Conservation (phyloP, 2,888 invertebrate genomes). For the Caenorhabditis afra region DNA sequence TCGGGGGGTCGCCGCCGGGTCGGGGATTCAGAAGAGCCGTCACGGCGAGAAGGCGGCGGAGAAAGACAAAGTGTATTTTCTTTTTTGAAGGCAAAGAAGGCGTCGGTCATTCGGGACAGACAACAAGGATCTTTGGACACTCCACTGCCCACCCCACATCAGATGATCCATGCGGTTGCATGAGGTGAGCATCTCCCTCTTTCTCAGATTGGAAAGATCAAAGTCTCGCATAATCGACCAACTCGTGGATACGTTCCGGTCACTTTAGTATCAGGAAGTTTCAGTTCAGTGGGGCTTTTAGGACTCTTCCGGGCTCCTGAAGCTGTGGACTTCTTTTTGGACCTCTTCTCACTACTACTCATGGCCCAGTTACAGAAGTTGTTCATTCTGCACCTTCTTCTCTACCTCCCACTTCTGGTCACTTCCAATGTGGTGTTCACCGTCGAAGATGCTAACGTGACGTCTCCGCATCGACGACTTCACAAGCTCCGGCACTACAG, state of each 20-base stretch:
- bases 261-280: too few species aligned
- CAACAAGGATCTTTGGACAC: background rate
- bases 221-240: too few species aligned
- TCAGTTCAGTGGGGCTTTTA: too few species aligned
- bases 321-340: too few species aligned
- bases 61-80: slow-evolving; percentile 51
- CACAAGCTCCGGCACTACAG: slow-evolving; percentile 47
- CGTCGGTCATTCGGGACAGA: background rate
- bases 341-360: slow-evolving; percentile 5
- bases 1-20: background rate
- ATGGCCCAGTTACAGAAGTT: slow-evolving; percentile 30
- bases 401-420: slow-evolving; percentile 21
- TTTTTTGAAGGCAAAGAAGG: slow-evolving; percentile 28
- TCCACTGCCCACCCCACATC: slow-evolving; percentile 4
- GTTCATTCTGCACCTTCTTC: slow-evolving; percentile 27
- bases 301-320: too few species aligned
- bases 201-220: background rate
- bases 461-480: slow-evolving; percentile 35
- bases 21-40: slow-evolving; percentile 4
- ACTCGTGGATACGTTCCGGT: too few species aligned
- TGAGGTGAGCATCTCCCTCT: slow-evolving; percentile 29
- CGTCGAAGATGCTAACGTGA: slow-evolving; percentile 36
- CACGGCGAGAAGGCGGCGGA: too few species aligned
- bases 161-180: slow-evolving; percentile 54
- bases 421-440: slow-evolving; percentile 32